phyloP scores from a whole-genome alignment of 2,797 vertebrate genomes.

The Steatocranus sp. region DNA sequence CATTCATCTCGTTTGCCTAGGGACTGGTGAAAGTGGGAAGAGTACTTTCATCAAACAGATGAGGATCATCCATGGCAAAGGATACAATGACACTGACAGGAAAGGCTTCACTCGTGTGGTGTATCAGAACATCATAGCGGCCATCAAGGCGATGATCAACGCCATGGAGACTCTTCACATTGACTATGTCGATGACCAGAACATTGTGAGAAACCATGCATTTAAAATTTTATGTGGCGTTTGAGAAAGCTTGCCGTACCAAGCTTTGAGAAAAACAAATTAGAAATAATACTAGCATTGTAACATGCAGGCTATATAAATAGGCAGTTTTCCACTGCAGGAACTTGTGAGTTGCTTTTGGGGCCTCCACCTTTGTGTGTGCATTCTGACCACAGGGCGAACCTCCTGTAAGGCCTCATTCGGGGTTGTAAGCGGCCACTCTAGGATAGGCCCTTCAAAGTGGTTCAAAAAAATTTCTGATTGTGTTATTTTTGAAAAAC shows the following conservation, averaged over 20 bases:
- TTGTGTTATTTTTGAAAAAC: background rate
- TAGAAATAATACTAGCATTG: background rate
- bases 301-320: background rate
- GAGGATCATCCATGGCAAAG: conserved; percentile 88
- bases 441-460: background rate
- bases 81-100: conserved; percentile 82
- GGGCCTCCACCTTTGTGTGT: background rate
- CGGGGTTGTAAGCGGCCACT: background rate
- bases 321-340: background rate
- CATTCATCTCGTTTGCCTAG: conserved; percentile 58
- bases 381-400: background rate
- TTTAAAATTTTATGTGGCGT: background rate
- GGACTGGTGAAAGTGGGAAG: conserved; percentile 90
- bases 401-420: background rate
- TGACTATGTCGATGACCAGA: conserved; percentile 72
- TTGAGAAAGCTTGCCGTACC: background rate
- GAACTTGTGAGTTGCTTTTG: background rate
- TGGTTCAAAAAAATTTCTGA: background rate
- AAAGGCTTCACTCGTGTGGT: conserved; percentile 78
- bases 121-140: conserved; percentile 83
- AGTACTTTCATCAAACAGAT: conserved; percentile 96
- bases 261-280: background rate
- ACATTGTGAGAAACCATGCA: conserved; percentile 69
- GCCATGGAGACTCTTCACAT: conserved; percentile 80
- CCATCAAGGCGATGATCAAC: conserved; percentile 78